phyloP scores from a whole-genome alignment of 2,888 invertebrate genomes.

The Odontomyia ornata region DNA sequence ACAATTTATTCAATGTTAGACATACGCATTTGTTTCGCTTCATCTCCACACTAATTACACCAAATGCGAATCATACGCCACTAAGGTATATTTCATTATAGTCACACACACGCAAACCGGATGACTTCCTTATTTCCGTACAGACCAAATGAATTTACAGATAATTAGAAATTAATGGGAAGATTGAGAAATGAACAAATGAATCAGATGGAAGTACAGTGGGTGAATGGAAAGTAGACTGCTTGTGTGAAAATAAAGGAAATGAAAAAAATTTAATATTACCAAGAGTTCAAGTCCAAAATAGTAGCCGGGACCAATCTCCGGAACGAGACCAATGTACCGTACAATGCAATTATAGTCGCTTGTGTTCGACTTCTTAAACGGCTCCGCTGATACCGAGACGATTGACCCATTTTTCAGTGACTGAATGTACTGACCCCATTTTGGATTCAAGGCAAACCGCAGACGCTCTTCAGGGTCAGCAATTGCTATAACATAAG shows the following conservation, averaged over 20 bases:
- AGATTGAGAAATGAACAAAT: slow-evolving; percentile 1
- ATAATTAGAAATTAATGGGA: not conserved
- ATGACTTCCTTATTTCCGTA: not conserved
- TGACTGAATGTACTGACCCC: slow-evolving; percentile 63
- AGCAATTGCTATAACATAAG: slow-evolving; percentile 66
- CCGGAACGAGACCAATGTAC: slow-evolving; percentile 67
- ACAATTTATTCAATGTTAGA: no score
- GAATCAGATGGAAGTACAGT: not conserved
- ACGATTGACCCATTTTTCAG: slow-evolving; percentile 59
- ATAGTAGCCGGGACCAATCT: slow-evolving; percentile 67
- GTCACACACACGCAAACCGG: not conserved
- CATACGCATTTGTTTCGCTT: no score
- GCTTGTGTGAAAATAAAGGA: slow-evolving; percentile 17
- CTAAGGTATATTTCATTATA: no score
- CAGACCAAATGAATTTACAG: not conserved
- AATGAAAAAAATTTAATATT: slow-evolving; percentile 47
- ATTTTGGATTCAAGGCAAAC: slow-evolving; percentile 63
- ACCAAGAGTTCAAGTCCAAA: slow-evolving; percentile 70
- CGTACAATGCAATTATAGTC: slow-evolving; percentile 64
- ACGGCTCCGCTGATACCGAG: slow-evolving; percentile 62
- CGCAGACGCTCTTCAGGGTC: slow-evolving; percentile 66
- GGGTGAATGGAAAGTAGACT: slow-evolving; percentile 1
- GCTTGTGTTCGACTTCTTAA: slow-evolving; percentile 51
- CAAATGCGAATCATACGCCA: no score
- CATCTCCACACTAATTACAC: no score